Base-by-base conservation (phyloP, 2,113 vertebrate genomes). In the Oxyruncus cristatus region DNA sequence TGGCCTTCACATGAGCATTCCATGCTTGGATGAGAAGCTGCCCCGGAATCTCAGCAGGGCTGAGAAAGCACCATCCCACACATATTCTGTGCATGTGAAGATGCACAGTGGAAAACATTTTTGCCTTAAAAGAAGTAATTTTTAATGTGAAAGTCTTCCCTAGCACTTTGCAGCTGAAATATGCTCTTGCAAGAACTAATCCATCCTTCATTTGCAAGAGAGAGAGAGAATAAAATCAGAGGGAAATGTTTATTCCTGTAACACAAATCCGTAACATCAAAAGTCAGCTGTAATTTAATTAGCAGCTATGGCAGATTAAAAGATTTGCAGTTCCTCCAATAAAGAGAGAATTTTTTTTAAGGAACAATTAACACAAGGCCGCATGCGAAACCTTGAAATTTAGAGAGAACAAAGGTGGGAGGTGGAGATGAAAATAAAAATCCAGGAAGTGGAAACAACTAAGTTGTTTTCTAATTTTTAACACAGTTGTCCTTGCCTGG, bases 211-310 rank as follows among this genome's bases (percentile, higher is more conserved):
- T 44, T 65, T 92, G 58, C 73, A 81, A 93, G 27, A 50, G 23
- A 80, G 62, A 71, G 53, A 78, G 42, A 49, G 20, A 26, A 77
- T 56, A 24, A 89, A 94, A 93, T 68, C 30, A 44, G 70, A 83
- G 30, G 76, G 81, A 94, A 93, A 91, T 74, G 65, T 77, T 93
- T 90, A 73, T 89, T 95, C 85, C 72, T 91, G 70, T 76, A 68
- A 80, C 49, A 70, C 46, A 70, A 78, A 85, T 56, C 58, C 55
- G 22, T 68, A 94, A 59, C 53, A 35, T 80, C 59, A 88, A 35
- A 79, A 94, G 67, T 92, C 82, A 85, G 59, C 67, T 94, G 86
- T 92, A 91, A 92, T 97, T 96, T 92, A 97, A 97, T 95, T 95
- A 95, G 77, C 78, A 95, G 81, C 87, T 94, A 53, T 14, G 32